Evolutionary conservation across 2,888 invertebrate species (phyloP).

Genomic region (Andrena praecox): DNA sequence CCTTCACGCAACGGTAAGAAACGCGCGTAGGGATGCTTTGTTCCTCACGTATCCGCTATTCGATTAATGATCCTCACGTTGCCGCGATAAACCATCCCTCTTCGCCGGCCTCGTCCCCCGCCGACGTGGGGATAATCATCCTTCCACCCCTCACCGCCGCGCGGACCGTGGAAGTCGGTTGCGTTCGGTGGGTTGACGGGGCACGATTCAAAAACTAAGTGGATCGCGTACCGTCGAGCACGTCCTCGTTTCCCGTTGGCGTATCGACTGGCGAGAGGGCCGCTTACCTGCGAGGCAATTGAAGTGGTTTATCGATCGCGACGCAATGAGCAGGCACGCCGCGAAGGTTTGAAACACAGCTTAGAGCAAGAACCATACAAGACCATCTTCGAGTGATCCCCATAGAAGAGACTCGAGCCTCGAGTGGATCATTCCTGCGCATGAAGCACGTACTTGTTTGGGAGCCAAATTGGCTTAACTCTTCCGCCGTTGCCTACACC

Average conservation of each 20-base stretch:
- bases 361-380: constrained; percentile 54
- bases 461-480: constrained; percentile 72
- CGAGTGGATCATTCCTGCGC: constrained; percentile 70
- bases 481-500: constrained; percentile 58
- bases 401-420: constrained; percentile 68
- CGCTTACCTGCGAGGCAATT: constrained; percentile 54
- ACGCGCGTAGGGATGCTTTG: constrained; percentile 23
- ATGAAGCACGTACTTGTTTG: constrained; percentile 68
- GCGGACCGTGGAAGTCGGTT: constrained; percentile 10
- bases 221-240: constrained; percentile 32
- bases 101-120: constrained; percentile 19
- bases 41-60: constrained; percentile 46
- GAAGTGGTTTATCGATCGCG: constrained; percentile 58
- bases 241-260: constrained; percentile 30
- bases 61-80: constrained; percentile 66
- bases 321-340: constrained; percentile 41
- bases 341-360: constrained; percentile 38
- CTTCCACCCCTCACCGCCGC: not conserved
- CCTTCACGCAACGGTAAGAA: constrained; percentile 42
- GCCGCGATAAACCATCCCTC: constrained; percentile 58
- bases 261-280: constrained; percentile 41
- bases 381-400: constrained; percentile 61
- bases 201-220: constrained; percentile 27
- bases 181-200: too few species aligned
- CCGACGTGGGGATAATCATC: constrained; percentile 35